Base-by-base conservation (phyloP, 1,140 invertebrate species). In the Apis florea region DNA sequence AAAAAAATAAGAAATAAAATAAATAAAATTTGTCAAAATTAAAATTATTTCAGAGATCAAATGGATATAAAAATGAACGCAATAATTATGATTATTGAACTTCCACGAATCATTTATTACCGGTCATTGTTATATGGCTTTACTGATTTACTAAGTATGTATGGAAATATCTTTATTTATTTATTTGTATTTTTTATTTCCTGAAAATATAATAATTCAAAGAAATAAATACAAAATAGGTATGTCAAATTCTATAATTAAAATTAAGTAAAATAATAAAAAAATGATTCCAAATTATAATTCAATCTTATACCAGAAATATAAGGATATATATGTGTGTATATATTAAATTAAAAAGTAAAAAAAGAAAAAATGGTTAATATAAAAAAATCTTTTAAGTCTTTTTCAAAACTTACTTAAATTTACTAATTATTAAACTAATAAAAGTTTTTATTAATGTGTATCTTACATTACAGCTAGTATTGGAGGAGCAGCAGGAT, bases 401-500 rank as follows among this genome's bases (percentile, higher is more conserved):
- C 31, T 40, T 40, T 6, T 0, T 40, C 31, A 40, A 40, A 40
- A 40, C n/a, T n/a, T n/a, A n/a, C n/a, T 6, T 40, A 40, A 40
- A 40, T 5, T 1, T 21, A 58, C 15, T n/a, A 1, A 0, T 1
- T 21, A 58, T 3, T n/a, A 1, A 0, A 13, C 12, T 15, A 26
- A 47, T 47, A 15, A 47, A n/a, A n/a, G 0, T 24, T 13, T 70
- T 4, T 53, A 17, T 53, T 24, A 40, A 12, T 2, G 5, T 59
- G 63, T 2, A 61, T 56, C 19, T 26, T 17, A 40, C 31, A 54
- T 81, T 73, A 24, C 92, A 97, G 96, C 96, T 85, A 95, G 95
- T 17, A 95, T 96, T 24, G 96, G 96, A 26, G 95, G 96, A 21
- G 96, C 96, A 90, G 95, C 95, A 1, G 96, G 96, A 2, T 89